Percentiles rank a stretch among this genome's conserved stretches.
These are phyloP conservation scores for Micromys minutus DNA, from an alignment of 2,113 vertebrate genomes.

Conservation along the genomic window DNA sequence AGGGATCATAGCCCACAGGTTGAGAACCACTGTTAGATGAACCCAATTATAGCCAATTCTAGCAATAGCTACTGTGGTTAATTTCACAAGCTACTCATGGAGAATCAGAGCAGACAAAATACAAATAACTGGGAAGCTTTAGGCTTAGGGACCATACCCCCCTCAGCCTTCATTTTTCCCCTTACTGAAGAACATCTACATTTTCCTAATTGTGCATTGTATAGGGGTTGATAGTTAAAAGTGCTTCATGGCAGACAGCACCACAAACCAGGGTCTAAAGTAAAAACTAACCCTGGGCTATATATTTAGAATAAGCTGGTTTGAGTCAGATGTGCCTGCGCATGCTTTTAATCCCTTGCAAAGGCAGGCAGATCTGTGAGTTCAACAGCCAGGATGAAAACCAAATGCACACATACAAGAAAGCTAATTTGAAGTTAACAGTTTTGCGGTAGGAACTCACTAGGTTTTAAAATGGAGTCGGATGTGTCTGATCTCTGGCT, in stretches of 20 bases:
- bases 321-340: background rate
- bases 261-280: background rate
- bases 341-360: background rate
- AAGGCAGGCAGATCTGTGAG: background rate
- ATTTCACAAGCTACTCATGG: conserved; percentile 13
- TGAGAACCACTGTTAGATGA: background rate
- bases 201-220: background rate
- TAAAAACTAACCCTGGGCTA: background rate
- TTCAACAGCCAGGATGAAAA: background rate
- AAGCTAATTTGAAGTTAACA: background rate
- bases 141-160: background rate
- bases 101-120: background rate
- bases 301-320: background rate
- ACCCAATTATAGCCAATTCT: background rate
- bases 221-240: background rate
- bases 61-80: background rate
- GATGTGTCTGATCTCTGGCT: background rate
- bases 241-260: background rate
- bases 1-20: too few species aligned
- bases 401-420: background rate
- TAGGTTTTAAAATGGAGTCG: background rate
- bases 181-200: background rate
- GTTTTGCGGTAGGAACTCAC: background rate
- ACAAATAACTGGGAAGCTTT: background rate
- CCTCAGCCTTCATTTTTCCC: conserved; percentile 19